Base-by-base conservation (phyloP, 2,113 vertebrate genomes). In the Brachyhypopomus occidentalis region DNA sequence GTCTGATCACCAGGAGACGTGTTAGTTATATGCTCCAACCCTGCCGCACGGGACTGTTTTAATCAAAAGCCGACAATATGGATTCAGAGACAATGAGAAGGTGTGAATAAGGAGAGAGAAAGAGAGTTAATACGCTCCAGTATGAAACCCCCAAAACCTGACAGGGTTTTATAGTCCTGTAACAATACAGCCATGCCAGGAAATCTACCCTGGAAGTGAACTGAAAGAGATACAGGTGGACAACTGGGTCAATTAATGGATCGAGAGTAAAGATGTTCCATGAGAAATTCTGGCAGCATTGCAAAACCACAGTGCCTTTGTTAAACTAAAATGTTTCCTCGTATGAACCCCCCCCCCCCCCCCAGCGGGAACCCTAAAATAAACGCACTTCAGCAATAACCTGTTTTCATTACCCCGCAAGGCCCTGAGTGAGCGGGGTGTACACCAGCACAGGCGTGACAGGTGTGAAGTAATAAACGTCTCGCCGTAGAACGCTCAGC, bases 381-480 rank as follows among this genome's bases (percentile, higher is more conserved):
- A 38, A 27, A 80, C 60, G 59, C 70, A 67, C 75, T 66, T 27
- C 11, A 69, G 67, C 78, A 52, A 73, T 77, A 80, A 74, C 55
- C 64, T 36, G 23, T 38, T 14, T 69, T 52, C 48, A 78, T 45
- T 71, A 79, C 17, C 16, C 25, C 14, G 66, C 6, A 52, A 0
- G n/a, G 17, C 20, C 25, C 60, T 34, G 70, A 79, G 48, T 5
- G 62, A 59, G 58, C 34, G 77, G n/a, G 58, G 25, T 55, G 34
- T 64, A 67, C 63, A 72, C 81, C 66, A 80, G 77, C 69, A 19
- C 60, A 67, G 55, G 34, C 73, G 38, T 70, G 73, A 74, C 77
- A 80, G 67, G 77, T 63, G 71, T 73, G 79, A 59, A 79, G 67
- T 59, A 75, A 79, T 84, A 75, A 84, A 79, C 17, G 52, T 79